Evolutionary conservation across 1,140 invertebrate genomes (phyloP).

Genomic region (Diorhabda sublineata): DNA sequence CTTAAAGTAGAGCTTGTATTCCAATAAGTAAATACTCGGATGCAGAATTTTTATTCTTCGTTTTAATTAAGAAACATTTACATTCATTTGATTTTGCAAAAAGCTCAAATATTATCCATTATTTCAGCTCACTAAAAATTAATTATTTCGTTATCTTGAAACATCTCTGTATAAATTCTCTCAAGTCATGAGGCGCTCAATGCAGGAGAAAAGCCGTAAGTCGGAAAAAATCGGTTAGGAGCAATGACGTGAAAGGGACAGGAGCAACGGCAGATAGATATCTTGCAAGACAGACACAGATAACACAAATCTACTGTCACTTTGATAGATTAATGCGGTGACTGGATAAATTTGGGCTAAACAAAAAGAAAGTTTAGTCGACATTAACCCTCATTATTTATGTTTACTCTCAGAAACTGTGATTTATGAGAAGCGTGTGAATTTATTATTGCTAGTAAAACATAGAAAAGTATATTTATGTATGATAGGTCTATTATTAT

Average conservation of each 20-base stretch:
- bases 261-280: slow-evolving; percentile 35
- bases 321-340: slow-evolving; percentile 34
- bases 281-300: slow-evolving; percentile 36
- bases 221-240: slow-evolving; percentile 11
- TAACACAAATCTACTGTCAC: slow-evolving; percentile 39
- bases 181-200: slow-evolving; percentile 12
- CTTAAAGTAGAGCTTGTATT: too few relatives aligned
- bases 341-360: slow-evolving; percentile 34
- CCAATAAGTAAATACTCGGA: too few relatives aligned
- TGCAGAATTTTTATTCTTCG: too few relatives aligned
- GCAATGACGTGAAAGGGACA: slow-evolving; percentile 28
- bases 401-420: too few relatives aligned
- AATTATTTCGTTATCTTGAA: background rate
- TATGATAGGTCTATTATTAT: too few relatives aligned
- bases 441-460: too few relatives aligned
- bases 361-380: slow-evolving; percentile 34
- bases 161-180: slow-evolving; percentile 10
- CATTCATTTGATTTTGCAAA: too few relatives aligned
- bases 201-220: background rate
- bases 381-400: slow-evolving; percentile 26
- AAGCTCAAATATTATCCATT: too few relatives aligned
- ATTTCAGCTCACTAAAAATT: background rate
- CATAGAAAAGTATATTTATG: too few relatives aligned
- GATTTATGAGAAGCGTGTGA: too few relatives aligned
- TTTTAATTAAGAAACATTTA: too few relatives aligned